Conservation (phyloP, 2,113 vertebrate species). For the Hyaena hyaena region DNA sequence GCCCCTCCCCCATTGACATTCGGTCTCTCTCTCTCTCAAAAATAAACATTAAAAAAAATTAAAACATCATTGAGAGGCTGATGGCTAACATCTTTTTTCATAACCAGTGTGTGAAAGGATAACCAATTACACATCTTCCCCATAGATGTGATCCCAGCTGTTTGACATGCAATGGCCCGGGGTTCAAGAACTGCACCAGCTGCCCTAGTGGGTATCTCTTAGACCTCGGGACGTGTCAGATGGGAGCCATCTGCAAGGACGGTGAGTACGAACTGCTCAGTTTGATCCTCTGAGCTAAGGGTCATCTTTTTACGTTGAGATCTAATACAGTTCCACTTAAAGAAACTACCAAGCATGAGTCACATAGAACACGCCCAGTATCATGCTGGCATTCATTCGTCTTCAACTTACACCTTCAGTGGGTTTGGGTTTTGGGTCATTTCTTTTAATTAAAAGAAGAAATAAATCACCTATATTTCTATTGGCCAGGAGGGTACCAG, state of each 20-base stretch:
- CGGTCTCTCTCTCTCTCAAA: too few relatives aligned
- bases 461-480: not conserved
- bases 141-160: constrained; percentile 95
- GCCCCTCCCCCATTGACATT: too few relatives aligned
- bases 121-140: constrained; percentile 19
- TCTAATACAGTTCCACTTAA: not conserved
- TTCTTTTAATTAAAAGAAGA: not conserved
- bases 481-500: not conserved
- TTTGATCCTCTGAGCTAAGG: not conserved
- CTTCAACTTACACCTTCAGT: not conserved
- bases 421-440: not conserved
- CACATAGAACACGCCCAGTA: not conserved
- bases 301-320: not conserved
- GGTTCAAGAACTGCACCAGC: constrained; percentile 96
- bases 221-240: constrained; percentile 92
- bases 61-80: not conserved
- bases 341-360: not conserved
- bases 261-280: constrained; percentile 90
- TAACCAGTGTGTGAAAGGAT: not conserved
- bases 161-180: constrained; percentile 93
- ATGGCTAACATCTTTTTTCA: not conserved
- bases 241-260: constrained; percentile 99
- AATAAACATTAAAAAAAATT: not conserved
- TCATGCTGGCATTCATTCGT: not conserved
- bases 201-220: constrained; percentile 95